These are phyloP conservation scores for Temnothorax ravouxi DNA, from an alignment of 2,888 invertebrate species.

Conservation along the genomic window DNA sequence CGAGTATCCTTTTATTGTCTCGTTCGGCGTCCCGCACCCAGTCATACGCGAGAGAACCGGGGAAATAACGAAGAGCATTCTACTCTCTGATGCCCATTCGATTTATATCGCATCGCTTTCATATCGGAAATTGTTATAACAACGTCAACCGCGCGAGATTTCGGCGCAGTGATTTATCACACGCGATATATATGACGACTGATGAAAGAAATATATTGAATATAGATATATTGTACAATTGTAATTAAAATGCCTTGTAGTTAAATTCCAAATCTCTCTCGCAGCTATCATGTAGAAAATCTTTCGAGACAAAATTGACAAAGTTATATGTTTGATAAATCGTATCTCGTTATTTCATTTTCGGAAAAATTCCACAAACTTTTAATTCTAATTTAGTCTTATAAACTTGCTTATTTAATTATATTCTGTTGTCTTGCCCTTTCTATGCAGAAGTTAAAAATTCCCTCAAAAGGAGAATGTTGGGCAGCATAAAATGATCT, in stretches of 20 bases:
- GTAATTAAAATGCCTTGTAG: neutral
- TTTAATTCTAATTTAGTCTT: neutral
- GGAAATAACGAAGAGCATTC: conserved; percentile 33
- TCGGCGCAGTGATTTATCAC: conserved; percentile 17
- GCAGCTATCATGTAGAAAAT: neutral
- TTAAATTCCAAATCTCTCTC: neutral
- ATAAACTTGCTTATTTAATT: neutral
- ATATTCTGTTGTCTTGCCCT: no score
- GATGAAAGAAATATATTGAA: conserved; percentile 29
- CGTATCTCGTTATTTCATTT: neutral
- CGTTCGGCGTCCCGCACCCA: neutral
- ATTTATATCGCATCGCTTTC: conserved; percentile 32
- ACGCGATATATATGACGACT: neutral
- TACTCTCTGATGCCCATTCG: neutral
- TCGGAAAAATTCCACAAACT: neutral
- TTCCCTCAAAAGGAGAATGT: neutral
- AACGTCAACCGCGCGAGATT: conserved; percentile 4
- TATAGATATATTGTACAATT: neutral
- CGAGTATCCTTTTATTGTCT: conserved; percentile 34
- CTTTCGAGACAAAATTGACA: neutral
- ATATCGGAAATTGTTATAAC: conserved; percentile 38
- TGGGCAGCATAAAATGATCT: neutral
- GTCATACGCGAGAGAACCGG: neutral
- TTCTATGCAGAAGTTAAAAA: neutral
- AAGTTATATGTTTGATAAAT: neutral